Conservation (phyloP, 2,888 invertebrate species). For the Lepidochrysops patricia region DNA sequence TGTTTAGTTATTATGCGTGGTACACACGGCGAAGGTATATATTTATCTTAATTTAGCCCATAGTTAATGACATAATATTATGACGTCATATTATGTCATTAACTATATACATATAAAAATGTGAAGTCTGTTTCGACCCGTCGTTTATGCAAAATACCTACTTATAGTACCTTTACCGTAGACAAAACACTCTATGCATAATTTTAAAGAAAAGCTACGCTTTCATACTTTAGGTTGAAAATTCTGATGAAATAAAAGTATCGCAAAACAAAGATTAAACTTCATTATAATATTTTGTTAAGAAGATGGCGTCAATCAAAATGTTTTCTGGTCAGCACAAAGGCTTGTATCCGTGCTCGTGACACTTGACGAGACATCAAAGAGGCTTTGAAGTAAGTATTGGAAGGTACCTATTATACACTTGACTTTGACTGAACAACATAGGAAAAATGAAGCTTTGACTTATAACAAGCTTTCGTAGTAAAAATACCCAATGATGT, state of each 20-base stretch:
- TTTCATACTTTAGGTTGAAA: neutral
- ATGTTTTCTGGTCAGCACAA: neutral
- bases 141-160: no score
- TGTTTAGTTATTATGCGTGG: no score
- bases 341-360: neutral
- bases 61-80: no score
- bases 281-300: neutral
- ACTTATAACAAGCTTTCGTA: neutral
- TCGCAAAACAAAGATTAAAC: neutral
- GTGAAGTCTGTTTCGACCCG: no score
- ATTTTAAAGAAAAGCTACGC: no score
- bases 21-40: no score
- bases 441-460: neutral
- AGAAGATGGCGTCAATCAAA: neutral
- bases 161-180: no score
- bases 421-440: neutral
- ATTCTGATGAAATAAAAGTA: neutral
- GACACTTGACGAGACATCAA: constrained; percentile 2
- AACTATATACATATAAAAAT: no score
- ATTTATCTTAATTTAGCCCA: no score
- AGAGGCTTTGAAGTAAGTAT: neutral
- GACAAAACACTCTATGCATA: no score
- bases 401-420: neutral
- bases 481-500: neutral
- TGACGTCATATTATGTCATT: no score